Evolutionary conservation across 2,113 vertebrate species (phyloP), one percentile per base, ranked within the genome.

Genomic region (Perognathus longimembris): DNA sequence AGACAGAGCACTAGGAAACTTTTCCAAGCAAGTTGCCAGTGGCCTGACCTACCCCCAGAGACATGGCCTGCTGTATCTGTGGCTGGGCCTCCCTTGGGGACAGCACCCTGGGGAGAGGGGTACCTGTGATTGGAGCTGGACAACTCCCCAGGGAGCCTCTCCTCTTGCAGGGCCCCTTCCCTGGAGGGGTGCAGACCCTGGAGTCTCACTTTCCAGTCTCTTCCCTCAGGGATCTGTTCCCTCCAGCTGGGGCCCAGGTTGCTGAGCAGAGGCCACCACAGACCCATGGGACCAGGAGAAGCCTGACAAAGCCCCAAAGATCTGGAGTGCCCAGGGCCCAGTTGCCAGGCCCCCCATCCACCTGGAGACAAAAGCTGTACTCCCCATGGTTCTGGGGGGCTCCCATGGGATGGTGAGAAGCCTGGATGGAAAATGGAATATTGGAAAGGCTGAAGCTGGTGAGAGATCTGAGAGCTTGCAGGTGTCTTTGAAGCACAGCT

Each of bases 151-250:
- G 38, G 0, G 24, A 67, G 50, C 42, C 20, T 1, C 0, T 8
- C 17, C 28, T 57, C 78, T 75, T 75, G 30, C 5, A 18, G 67
- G 75, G 42, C 10, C 40, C 71, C 66, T 88, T 83, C 90, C 92
- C 92, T 59, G 76, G 71, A 89, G 50, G 50, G 93, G 38, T 54
- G 32, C 73, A 45, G 36, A 89, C 91, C 92, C 88, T 0, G 0
- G 73, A 92, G 93, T 71, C 78, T 91, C 40, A 91, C 89, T 95
- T 96, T 96, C 94, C 96, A 95, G 90, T 88, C 80, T 57, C 69
- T 87, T 92, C 83, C 75, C 92, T 59, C 45, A 15, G 92, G 88
- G 90, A 84, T 66, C 24, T 34, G 57, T 67, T 66, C 70, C 83
- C 57, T 92, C 91, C 11, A 15, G 77, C 26, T 0, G 17, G 59